Base-by-base conservation (phyloP, 2,797 vertebrate species). In the Pangasius sanitwongsei region DNA sequence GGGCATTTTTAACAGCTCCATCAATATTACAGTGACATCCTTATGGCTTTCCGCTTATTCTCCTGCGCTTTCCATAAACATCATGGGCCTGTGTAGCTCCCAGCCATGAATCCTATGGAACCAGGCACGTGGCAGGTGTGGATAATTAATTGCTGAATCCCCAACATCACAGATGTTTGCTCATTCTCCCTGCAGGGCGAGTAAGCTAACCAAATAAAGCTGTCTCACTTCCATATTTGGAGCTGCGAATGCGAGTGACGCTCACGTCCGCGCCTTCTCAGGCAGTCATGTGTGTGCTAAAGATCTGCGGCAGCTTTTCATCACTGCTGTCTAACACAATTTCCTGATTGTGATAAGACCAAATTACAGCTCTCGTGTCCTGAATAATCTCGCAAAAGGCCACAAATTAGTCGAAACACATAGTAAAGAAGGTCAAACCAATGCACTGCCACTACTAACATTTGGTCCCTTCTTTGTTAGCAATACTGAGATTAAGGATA, bases 71-170 rank as follows among this genome's bases (percentile, higher is more conserved):
- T 53, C n/a, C 12, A 44, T 20, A 59, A 31, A 31, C 44, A 69
- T 37, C 48, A 44, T 28, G 57, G 55, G 80, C 70, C 83, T 28
- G 50, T 44, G 15, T 61, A 80, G 89, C 74, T 83, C 37, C 25
- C 50, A 78, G 69, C 72, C 67, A 83, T 70, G 83, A 87, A 61
- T 87, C 61, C 81, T 78, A 87, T 69, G 59, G 50, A 84, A 69
- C 7, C 61, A 37, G 63, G 77, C 63, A 69, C 44, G 59, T 85
- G 89, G 83, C 89, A 89, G 89, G 86, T 80, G 86, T 59, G 61
- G 86, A 85, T 89, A 87, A 89, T 85, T 85, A 84, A 89, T 89
- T 57, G 72, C 70, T 15, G 61, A 57, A 78, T 69, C 55, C 78
- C 31, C 23, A 69, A 37, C 72, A 78, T 81, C 81, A 16, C 86